A percentile compares a stretch with the other conserved stretches of the same genome.
These are phyloP conservation scores for Chelonoidis abingdonii DNA, from an alignment of 2,113 vertebrate species.

Conservation along the genomic window DNA sequence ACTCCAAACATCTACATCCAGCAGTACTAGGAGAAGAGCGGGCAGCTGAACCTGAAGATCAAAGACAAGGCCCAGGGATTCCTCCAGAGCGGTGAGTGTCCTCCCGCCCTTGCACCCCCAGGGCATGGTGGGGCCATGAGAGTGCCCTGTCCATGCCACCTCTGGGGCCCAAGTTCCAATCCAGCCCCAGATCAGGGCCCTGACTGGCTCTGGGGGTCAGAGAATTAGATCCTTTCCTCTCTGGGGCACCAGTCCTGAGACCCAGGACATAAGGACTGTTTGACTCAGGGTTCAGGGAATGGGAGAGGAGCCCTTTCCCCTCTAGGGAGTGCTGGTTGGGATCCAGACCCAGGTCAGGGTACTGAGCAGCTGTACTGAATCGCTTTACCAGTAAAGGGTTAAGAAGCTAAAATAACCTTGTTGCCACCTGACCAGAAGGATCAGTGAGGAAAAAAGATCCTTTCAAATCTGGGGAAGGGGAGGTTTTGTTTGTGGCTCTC, in stretches of 20 bases:
- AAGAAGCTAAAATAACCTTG: too few relatives aligned
- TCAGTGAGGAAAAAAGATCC: too few relatives aligned
- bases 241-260: too few relatives aligned
- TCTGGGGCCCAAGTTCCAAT: neutral
- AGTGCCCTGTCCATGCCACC: neutral
- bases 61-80: conserved; percentile 61
- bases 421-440: too few relatives aligned
- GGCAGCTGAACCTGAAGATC: conserved; percentile 75
- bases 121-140: accelerated
- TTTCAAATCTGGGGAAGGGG: too few relatives aligned
- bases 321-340: neutral
- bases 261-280: neutral
- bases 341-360: neutral
- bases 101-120: accelerated
- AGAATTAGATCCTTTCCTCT: neutral
- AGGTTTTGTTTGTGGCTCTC: too few relatives aligned
- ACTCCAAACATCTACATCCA: conserved; percentile 88
- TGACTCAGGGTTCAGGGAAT: conserved; percentile 63
- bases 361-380: neutral
- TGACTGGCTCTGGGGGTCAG: neutral
- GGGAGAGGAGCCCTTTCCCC: neutral
- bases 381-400: too few relatives aligned
- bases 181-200: too few relatives aligned
- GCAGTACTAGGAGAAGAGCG: conserved; percentile 79
- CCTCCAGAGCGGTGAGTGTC: conserved; percentile 74